Conservation (phyloP, 2,113 vertebrate species). For the Solenodon paradoxus region DNA sequence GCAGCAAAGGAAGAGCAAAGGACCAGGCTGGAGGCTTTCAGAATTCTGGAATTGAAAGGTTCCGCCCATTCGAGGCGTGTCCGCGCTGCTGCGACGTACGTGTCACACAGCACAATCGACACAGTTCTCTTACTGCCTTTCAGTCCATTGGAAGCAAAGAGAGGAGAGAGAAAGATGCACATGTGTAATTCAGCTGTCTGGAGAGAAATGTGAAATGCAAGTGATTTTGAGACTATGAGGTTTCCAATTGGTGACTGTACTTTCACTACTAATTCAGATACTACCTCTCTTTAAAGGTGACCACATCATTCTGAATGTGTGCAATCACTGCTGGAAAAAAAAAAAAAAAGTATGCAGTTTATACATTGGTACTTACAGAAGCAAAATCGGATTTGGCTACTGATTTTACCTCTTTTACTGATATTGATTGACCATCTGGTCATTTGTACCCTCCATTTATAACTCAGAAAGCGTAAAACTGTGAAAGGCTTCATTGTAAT, state of each 20-base stretch:
- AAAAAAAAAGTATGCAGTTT: neutral
- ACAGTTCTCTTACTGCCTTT: neutral
- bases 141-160: neutral
- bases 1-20: neutral
- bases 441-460: neutral
- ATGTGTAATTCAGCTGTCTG: neutral
- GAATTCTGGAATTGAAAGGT: neutral
- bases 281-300: neutral
- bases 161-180: neutral
- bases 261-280: neutral
- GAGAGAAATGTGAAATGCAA: neutral
- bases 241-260: slow-evolving; percentile 46
- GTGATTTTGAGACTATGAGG: neutral
- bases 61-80: neutral
- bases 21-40: neutral
- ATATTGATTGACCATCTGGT: neutral
- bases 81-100: neutral
- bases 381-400: neutral
- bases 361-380: neutral
- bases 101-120: neutral
- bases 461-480: slow-evolving; percentile 1
- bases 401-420: neutral
- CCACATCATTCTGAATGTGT: neutral
- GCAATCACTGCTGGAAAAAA: neutral
- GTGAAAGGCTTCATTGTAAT: neutral